Percentiles rank a stretch among this genome's conserved stretches.
These are phyloP conservation scores for Dicyema japonicum DNA, from an alignment of 1,140 invertebrate species.

Conservation along the genomic window DNA sequence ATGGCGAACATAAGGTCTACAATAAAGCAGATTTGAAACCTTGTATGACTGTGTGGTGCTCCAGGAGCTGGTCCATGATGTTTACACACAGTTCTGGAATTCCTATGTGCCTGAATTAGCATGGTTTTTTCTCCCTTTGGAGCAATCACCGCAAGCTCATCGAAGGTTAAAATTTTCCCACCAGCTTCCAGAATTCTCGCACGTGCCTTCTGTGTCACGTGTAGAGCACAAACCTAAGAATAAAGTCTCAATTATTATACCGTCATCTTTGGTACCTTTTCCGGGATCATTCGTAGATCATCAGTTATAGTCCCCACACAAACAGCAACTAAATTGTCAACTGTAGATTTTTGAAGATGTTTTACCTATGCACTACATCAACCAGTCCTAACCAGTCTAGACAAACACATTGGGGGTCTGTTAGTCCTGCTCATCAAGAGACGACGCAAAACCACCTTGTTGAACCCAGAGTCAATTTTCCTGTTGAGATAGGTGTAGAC, in stretches of 20 bases:
- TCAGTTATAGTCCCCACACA: constrained; percentile 77
- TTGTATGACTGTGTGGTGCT: constrained; percentile 71
- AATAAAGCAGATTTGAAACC: no score
- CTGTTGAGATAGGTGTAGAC: constrained; percentile 75
- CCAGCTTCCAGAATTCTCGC: constrained; percentile 73
- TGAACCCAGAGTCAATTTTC: constrained; percentile 71
- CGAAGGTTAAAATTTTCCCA: constrained; percentile 79
- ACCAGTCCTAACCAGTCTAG: constrained; percentile 37
- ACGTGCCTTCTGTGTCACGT: constrained; percentile 59
- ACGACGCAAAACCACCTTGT: constrained; percentile 60
- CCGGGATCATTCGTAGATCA: constrained; percentile 63
- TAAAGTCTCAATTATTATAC: constrained; percentile 2
- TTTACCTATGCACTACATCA: no score
- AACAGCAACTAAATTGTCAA: constrained; percentile 54
- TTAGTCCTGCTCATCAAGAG: constrained; percentile 87
- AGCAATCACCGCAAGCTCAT: constrained; percentile 59
- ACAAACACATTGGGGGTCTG: constrained; percentile 58
- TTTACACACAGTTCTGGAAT: constrained; percentile 55
- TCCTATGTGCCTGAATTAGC: constrained; percentile 58
- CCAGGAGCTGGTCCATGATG: constrained; percentile 89
- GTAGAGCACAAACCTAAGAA: constrained; percentile 36
- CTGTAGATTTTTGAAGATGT: constrained; percentile 46
- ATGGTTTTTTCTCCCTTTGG: constrained; percentile 73
- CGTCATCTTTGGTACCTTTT: constrained; percentile 42
- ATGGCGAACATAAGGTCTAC: constrained; percentile 59